Evolutionary conservation across 1,140 invertebrate species (phyloP).

Genomic region (Acromyrmex echinatior): DNA sequence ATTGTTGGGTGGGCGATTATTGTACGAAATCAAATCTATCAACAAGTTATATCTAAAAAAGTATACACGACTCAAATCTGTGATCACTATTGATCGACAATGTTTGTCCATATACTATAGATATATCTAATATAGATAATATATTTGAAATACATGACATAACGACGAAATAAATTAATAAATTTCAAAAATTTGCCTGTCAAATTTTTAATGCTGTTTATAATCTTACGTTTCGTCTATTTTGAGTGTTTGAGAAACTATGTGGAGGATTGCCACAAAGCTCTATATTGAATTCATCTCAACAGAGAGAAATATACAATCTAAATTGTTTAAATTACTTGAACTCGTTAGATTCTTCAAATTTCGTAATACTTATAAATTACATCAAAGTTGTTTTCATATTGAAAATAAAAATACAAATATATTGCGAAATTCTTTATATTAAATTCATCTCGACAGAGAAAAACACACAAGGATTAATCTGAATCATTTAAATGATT

Average conservation of each 20-base stretch:
- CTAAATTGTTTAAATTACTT: constrained; percentile 15
- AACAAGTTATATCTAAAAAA: neutral
- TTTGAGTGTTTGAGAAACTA: constrained; percentile 7
- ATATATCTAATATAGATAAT: neutral
- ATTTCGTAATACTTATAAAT: neutral
- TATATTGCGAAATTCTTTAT: neutral
- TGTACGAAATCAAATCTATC: neutral
- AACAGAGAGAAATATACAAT: neutral
- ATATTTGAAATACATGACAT: neutral
- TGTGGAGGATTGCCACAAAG: neutral
- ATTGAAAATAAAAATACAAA: constrained; percentile 26
- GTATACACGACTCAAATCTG: neutral
- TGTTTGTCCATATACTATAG: no score
- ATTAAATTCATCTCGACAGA: no score
- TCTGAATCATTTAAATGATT: no score
- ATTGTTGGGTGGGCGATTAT: neutral
- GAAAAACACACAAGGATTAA: no score
- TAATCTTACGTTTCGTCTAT: neutral
- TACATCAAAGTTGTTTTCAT: neutral
- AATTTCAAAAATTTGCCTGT: neutral
- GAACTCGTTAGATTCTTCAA: neutral
- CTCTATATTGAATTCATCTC: neutral
- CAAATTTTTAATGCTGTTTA: neutral
- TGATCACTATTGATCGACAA: neutral
- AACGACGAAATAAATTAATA: neutral